Percentiles rank a stretch among this genome's conserved stretches.
phyloP scores from a whole-genome alignment of 1,140 invertebrate genomes.

The Polypedilum vanderplanki region DNA sequence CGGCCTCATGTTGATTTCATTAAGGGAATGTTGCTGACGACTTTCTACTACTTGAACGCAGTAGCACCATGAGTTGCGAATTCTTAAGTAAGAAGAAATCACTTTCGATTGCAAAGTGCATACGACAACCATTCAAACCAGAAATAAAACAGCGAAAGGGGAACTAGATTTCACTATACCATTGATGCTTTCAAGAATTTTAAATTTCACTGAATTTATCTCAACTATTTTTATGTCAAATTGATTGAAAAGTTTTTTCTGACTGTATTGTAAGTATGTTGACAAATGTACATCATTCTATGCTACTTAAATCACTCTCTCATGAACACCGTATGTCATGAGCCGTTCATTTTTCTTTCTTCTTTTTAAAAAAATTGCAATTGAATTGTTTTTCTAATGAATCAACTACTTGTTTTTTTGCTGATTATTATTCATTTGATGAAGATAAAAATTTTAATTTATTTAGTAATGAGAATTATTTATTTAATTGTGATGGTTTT shows the following conservation, averaged over 20 bases:
- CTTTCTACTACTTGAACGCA: neutral
- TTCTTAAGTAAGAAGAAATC: slow-evolving; percentile 16
- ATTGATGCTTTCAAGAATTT: neutral
- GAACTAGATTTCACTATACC: neutral
- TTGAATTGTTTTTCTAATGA: too few relatives aligned
- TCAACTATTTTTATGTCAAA: neutral
- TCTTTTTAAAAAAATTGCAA: too few relatives aligned
- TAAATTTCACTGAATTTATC: neutral
- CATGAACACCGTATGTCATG: too few relatives aligned
- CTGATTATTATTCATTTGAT: too few relatives aligned
- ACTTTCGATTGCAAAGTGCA: slow-evolving; percentile 17
- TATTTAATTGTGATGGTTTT: too few relatives aligned
- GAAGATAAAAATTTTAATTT: too few relatives aligned
- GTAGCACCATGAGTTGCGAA: neutral
- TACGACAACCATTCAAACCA: neutral
- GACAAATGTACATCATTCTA: slow-evolving; percentile 17
- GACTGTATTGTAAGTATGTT: neutral
- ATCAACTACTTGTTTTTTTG: too few relatives aligned
- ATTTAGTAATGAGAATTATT: too few relatives aligned
- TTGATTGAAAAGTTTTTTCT: too few relatives aligned
- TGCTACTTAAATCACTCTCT: slow-evolving; percentile 5
- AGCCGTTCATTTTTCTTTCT: neutral
- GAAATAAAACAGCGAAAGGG: neutral
- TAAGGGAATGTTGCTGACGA: neutral
- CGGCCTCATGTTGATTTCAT: neutral